Conservation (phyloP, 2,797 vertebrate genomes). For the Loriculus beryllinus region DNA sequence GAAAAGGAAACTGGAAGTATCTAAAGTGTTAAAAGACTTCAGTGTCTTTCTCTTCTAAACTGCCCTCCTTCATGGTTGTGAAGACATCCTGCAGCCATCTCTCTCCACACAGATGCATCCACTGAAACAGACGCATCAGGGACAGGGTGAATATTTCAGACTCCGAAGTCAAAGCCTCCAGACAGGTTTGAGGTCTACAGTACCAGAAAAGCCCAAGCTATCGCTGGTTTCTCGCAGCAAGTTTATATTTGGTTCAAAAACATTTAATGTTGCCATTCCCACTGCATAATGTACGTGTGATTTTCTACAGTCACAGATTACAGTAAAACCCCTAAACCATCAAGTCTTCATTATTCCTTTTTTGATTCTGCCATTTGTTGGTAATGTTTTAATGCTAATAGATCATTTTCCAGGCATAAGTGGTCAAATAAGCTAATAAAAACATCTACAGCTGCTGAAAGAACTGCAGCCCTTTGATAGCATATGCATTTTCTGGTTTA, state of each 20-base stretch:
- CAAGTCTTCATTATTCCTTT: background rate
- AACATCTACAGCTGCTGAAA: background rate
- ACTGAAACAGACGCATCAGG: background rate
- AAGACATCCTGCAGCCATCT: background rate
- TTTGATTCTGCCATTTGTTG: background rate
- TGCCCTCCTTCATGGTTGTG: background rate
- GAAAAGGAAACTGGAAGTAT: background rate
- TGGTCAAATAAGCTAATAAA: background rate
- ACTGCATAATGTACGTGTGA: background rate
- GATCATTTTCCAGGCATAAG: background rate
- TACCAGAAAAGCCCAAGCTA: background rate
- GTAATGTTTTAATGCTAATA: background rate
- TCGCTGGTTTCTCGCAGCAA: background rate
- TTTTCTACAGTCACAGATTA: background rate
- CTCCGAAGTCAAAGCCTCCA: background rate
- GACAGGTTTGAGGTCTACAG: background rate
- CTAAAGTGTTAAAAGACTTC: background rate
- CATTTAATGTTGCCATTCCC: background rate
- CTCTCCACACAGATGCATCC: background rate
- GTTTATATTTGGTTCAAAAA: background rate
- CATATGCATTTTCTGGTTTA: background rate
- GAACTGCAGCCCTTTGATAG: background rate
- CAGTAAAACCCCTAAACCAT: background rate
- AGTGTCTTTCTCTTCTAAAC: background rate
- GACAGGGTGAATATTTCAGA: background rate